These are phyloP conservation scores for Brachyistius frenatus DNA, from an alignment of 2,113 vertebrate species.

Conservation along the genomic window DNA sequence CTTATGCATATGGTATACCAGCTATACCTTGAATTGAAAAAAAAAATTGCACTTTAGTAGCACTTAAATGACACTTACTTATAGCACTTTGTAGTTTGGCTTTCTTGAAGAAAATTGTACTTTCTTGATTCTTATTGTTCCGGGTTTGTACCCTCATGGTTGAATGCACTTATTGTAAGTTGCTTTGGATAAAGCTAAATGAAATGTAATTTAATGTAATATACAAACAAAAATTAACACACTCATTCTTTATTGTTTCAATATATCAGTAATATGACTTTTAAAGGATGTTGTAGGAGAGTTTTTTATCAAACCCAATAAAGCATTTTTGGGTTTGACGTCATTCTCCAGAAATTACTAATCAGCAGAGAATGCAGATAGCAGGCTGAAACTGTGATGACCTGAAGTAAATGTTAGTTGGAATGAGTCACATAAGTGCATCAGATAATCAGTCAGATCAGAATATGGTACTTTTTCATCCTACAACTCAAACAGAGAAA, in stretches of 20 bases:
- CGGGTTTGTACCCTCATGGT: no score
- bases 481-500: not conserved
- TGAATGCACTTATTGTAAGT: no score
- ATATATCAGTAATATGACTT: no score
- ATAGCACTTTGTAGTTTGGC: no score
- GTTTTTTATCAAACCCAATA: not conserved
- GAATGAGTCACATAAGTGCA: not conserved
- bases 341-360: not conserved
- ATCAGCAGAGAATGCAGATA: constrained; percentile 5
- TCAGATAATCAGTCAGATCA: not conserved
- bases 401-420: not conserved
- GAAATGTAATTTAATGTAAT: no score
- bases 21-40: no score
- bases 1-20: no score
- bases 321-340: not conserved
- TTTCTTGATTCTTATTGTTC: no score
- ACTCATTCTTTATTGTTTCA: not conserved
- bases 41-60: no score
- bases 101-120: no score
- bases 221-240: not conserved
- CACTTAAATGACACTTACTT: no score
- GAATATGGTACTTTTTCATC: not conserved
- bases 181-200: no score
- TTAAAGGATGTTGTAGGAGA: not conserved
- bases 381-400: not conserved